phyloP scores from a whole-genome alignment of 2,888 invertebrate species.

The Ptychoptera albimana region DNA sequence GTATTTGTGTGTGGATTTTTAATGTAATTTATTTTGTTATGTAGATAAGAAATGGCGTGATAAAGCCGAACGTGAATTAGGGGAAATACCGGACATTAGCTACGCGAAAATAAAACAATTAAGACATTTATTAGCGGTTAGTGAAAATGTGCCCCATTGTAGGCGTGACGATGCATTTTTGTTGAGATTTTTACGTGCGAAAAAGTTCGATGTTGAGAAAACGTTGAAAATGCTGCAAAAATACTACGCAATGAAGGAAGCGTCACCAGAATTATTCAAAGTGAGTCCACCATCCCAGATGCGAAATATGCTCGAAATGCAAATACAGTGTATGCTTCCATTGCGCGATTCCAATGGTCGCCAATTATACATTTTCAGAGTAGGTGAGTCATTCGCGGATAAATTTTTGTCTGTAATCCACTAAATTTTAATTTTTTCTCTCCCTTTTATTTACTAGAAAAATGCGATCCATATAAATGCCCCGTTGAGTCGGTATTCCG shows the following conservation, averaged over 20 bases:
- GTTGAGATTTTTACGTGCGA: constrained; percentile 38
- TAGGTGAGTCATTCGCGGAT: constrained; percentile 30
- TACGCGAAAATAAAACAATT: constrained; percentile 9
- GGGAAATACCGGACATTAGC: constrained; percentile 8
- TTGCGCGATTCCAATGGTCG: constrained; percentile 29
- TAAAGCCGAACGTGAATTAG: constrained; percentile 12
- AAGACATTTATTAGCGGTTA: constrained; percentile 7
- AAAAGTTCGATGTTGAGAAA: constrained; percentile 34
- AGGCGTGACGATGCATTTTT: constrained; percentile 39
- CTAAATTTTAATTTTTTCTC: constrained; percentile 4
- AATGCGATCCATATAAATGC: constrained; percentile 31
- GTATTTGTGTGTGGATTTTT: background rate
- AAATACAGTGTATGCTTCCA: constrained; percentile 30
- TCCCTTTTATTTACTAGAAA: constrained; percentile 22
- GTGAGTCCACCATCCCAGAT: constrained; percentile 27
- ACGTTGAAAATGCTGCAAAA: constrained; percentile 31
- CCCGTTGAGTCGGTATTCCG: constrained; percentile 35
- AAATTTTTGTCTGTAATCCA: background rate
- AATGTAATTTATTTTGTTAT: background rate
- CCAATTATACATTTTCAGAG: constrained; percentile 29
- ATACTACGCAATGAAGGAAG: constrained; percentile 31
- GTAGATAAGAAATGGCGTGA: constrained; percentile 10
- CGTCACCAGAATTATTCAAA: constrained; percentile 29
- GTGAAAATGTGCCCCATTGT: constrained; percentile 13
- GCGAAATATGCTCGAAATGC: constrained; percentile 25